phyloP scores from a whole-genome alignment of 1,140 invertebrate genomes.

The Pissodes strobi region DNA sequence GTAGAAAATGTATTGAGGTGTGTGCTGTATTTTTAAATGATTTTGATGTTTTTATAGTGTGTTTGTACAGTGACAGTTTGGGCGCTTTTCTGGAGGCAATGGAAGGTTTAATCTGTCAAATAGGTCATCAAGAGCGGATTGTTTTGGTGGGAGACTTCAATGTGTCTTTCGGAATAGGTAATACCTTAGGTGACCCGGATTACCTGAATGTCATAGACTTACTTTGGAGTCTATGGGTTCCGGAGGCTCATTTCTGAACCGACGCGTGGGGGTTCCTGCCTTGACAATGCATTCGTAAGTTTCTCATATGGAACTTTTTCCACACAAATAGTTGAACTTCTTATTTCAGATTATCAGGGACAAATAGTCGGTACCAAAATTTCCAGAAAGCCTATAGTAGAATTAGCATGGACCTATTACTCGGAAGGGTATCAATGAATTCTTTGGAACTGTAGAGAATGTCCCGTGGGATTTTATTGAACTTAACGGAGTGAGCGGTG shows the following conservation, averaged over 20 bases:
- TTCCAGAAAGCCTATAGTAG: neutral
- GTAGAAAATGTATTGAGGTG: constrained; percentile 8
- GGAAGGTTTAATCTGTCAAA: constrained; percentile 1
- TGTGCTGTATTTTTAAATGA: neutral
- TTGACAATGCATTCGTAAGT: constrained; percentile 4
- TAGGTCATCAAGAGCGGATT: neutral
- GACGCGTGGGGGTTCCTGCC: neutral
- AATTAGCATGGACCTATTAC: neutral
- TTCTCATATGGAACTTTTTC: neutral
- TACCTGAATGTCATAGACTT: neutral
- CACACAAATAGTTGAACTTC: neutral
- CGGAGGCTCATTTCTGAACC: neutral
- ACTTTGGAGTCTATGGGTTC: neutral
- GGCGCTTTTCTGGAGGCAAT: constrained; percentile 4
- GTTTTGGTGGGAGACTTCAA: constrained; percentile 3
- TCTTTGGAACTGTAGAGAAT: neutral
- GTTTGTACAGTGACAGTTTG: constrained; percentile 2
- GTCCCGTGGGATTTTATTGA: neutral
- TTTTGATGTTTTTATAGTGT: neutral
- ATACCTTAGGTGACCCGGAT: neutral
- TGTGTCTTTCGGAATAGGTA: neutral
- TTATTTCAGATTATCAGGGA: neutral
- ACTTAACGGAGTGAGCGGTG: neutral
- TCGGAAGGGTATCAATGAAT: constrained; percentile 1
- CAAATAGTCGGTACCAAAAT: constrained; percentile 1